Conservation (phyloP, 1,140 invertebrate genomes). For the Leptopilina boulardi region DNA sequence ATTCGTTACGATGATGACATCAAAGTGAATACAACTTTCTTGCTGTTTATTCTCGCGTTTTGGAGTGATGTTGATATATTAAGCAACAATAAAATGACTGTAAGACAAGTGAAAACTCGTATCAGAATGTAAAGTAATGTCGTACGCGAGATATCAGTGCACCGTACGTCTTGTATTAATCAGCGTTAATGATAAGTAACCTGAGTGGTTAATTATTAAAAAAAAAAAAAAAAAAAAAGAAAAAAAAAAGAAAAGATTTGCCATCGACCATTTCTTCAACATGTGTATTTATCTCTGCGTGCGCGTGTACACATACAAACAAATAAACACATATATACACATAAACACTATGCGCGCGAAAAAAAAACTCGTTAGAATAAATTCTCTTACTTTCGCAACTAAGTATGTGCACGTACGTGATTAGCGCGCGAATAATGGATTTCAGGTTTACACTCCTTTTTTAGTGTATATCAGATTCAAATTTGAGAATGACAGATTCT, state of each 20-base stretch:
- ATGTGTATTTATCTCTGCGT: conserved; percentile 32
- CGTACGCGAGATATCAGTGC: conserved; percentile 74
- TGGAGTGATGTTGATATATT: conserved; percentile 76
- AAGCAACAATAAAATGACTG: conserved; percentile 63
- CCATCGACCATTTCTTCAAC: conserved; percentile 30
- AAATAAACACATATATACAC: neutral
- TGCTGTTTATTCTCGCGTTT: conserved; percentile 74
- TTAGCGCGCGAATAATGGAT: conserved; percentile 27
- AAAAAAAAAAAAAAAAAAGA: neutral
- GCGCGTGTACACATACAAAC: conserved; percentile 18
- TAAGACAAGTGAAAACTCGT: conserved; percentile 71
- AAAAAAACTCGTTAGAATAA: conserved; percentile 26
- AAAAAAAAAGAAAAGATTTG: conserved; percentile 27
- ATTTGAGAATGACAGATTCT: conserved; percentile 22
- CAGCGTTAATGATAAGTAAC: conserved; percentile 70
- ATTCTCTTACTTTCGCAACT: conserved; percentile 29
- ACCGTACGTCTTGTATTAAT: conserved; percentile 70
- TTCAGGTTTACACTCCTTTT: conserved; percentile 30
- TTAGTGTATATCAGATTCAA: conserved; percentile 24
- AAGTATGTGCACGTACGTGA: conserved; percentile 28
- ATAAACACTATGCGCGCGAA: conserved; percentile 18
- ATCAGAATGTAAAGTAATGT: conserved; percentile 75
- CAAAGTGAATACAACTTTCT: conserved; percentile 87
- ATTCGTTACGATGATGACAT: conserved; percentile 99
- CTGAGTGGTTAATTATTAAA: conserved; percentile 70